Percentiles rank a stretch among this genome's conserved stretches.
These are phyloP conservation scores for Nothocercus nigrocapillus DNA, from an alignment of 2,113 vertebrate genomes.

Conservation along the genomic window DNA sequence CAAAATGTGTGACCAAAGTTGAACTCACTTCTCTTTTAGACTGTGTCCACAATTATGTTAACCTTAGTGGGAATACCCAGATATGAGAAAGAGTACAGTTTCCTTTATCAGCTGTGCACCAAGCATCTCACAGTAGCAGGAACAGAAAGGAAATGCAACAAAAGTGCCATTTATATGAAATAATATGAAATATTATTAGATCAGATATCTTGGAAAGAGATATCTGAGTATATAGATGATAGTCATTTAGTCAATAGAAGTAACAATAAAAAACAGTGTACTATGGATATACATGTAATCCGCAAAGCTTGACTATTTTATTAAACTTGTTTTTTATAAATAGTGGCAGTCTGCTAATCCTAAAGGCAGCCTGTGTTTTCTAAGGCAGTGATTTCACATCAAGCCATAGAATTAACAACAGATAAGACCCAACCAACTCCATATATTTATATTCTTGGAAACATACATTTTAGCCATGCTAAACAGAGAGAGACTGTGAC, in stretches of 20 bases:
- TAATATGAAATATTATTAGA: not conserved
- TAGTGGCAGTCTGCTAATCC: not conserved
- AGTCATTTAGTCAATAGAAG: not conserved
- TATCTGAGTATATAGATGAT: not conserved
- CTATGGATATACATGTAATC: not conserved
- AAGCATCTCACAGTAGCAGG: not conserved
- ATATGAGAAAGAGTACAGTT: not conserved
- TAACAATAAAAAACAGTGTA: not conserved
- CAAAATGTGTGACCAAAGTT: not conserved
- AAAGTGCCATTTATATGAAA: not conserved
- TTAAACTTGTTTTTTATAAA: not conserved
- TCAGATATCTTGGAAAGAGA: not conserved
- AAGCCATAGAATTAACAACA: not conserved
- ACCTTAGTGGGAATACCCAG: accelerated
- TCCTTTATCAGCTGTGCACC: not conserved
- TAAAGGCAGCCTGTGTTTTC: not conserved
- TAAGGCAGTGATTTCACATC: not conserved
- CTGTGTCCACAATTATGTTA: not conserved
- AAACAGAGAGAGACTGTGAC: not conserved
- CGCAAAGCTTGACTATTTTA: not conserved
- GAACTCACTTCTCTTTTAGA: not conserved
- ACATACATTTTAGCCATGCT: not conserved
- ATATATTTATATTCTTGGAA: not conserved
- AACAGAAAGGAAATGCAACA: not conserved
- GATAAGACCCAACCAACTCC: not conserved